phyloP scores from a whole-genome alignment of 2,888 invertebrate species.

The Drosophila meridiana region DNA sequence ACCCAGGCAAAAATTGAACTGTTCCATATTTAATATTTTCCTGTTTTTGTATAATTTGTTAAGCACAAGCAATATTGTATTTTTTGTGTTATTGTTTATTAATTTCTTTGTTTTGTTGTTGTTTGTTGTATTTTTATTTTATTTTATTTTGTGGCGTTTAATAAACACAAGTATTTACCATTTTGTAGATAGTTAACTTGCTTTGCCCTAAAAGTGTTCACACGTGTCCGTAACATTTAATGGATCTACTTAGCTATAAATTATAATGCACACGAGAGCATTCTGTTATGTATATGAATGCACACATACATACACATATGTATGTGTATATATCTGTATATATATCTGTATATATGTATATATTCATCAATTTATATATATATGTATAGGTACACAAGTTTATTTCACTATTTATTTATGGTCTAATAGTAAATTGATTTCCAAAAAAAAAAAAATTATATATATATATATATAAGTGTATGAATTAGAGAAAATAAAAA shows the following conservation, averaged over 20 bases:
- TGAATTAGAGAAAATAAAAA: slow-evolving; percentile 17
- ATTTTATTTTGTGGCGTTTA: slow-evolving; percentile 46
- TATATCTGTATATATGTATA: slow-evolving; percentile 17
- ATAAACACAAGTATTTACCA: slow-evolving; percentile 52
- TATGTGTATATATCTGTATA: slow-evolving; percentile 1
- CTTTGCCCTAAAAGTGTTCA: slow-evolving; percentile 53
- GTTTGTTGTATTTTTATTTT: slow-evolving; percentile 21
- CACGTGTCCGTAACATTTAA: slow-evolving; percentile 59
- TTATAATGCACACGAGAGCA: slow-evolving; percentile 31
- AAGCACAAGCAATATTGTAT: slow-evolving; percentile 3
- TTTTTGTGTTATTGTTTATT: slow-evolving; percentile 48
- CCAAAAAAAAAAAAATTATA: slow-evolving; percentile 16
- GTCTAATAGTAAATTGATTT: slow-evolving; percentile 51
- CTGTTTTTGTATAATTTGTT: background rate
- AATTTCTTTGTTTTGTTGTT: slow-evolving; percentile 29
- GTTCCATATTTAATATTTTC: background rate
- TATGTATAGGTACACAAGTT: slow-evolving; percentile 71
- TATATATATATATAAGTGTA: background rate
- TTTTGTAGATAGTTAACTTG: slow-evolving; percentile 49
- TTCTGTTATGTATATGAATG: slow-evolving; percentile 10
- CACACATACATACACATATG: slow-evolving; percentile 20
- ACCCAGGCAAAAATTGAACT: too few species aligned
- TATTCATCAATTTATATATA: slow-evolving; percentile 42
- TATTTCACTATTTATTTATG: slow-evolving; percentile 65
- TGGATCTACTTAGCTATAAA: slow-evolving; percentile 49